Evolutionary conservation across 1,140 invertebrate species (phyloP), one percentile per base, ranked within the genome.

Genomic region (Rhagoletis pomonella): DNA sequence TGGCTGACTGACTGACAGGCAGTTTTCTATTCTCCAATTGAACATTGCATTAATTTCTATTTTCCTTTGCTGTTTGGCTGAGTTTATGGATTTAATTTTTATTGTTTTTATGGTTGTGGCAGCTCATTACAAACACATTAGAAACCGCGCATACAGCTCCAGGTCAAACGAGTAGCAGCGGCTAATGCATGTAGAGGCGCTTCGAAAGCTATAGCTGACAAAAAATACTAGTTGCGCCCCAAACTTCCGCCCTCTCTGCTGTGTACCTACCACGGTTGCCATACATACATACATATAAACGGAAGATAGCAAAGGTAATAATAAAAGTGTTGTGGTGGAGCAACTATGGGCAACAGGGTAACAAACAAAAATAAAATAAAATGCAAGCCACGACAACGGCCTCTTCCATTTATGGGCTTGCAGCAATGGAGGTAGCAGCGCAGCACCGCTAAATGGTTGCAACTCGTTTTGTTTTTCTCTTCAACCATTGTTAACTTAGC

Each of bases 61-160:
- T 81, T 81, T 81, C 47, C 73, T 58, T 58, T 19, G 9, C 5
- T 55, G n/a, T 58, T 39, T 81, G 14, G 12, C 39, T 47, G 44
- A 29, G 44, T 81, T 81, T 58, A 81, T 19, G 6, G 73, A 44
- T 50, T 67, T 10, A 5, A 10, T 67, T 55, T 47, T 73, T 73
- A 9, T 81, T 58, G 73, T 55, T 55, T 81, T 81, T 55, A 81
- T 81, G 73, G 47, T 58, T 19, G n/a, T 81, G 17, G 7, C 47
- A 81, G 73, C 73, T 81, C 73, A 55, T 81, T 81, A 81, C 73
- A 81, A 81, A 81, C 73, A 55, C 73, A 81, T 81, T 81, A 81
- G 42, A 19, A 81, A 81, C n/a, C 47, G 73, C 47, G 73, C 73
- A 29, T 81, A 81, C 47, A 9, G 60, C 60, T 62, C n/a, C n/a